Percentiles rank a stretch among this genome's conserved stretches.
Conservation (phyloP, 2,888 invertebrate species). For the Neocrepidodera transversa region DNA sequence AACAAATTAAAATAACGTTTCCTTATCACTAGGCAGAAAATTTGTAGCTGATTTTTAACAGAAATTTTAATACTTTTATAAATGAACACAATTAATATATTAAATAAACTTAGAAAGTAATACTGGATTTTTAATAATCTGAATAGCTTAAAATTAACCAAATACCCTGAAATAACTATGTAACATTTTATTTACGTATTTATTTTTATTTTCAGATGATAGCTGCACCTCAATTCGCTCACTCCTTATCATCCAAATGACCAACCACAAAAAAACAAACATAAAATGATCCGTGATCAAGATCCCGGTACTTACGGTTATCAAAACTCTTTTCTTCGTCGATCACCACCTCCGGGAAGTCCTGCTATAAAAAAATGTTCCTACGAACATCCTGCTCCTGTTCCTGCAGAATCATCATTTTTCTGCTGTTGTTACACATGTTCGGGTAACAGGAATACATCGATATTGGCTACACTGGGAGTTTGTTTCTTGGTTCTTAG, state of each 20-base stretch:
- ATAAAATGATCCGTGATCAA: constrained; percentile 47
- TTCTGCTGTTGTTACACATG: constrained; percentile 68
- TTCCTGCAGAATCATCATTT: constrained; percentile 48
- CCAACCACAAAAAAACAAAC: not conserved
- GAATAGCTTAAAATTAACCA: no score
- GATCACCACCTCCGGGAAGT: constrained; percentile 57
- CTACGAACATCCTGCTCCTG: constrained; percentile 49
- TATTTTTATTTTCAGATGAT: constrained; percentile 18
- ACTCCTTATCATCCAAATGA: not conserved
- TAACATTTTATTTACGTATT: no score
- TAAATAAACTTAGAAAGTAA: no score
- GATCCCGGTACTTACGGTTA: constrained; percentile 52
- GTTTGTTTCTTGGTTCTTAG: constrained; percentile 85
- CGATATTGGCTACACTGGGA: constrained; percentile 79
- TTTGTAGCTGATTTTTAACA: no score
- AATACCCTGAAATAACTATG: no score
- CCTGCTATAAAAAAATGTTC: constrained; percentile 57
- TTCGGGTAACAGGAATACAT: constrained; percentile 61
- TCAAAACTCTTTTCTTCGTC: constrained; percentile 53
- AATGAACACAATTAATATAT: no score
- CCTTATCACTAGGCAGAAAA: no score
- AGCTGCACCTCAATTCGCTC: not conserved
- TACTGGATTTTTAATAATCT: no score
- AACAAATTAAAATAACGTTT: no score
- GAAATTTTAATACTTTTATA: no score